A percentile compares a stretch with the other conserved stretches of the same genome.
Conservation (phyloP, 2,888 invertebrate genomes). For the Dasypogon diadema region DNA sequence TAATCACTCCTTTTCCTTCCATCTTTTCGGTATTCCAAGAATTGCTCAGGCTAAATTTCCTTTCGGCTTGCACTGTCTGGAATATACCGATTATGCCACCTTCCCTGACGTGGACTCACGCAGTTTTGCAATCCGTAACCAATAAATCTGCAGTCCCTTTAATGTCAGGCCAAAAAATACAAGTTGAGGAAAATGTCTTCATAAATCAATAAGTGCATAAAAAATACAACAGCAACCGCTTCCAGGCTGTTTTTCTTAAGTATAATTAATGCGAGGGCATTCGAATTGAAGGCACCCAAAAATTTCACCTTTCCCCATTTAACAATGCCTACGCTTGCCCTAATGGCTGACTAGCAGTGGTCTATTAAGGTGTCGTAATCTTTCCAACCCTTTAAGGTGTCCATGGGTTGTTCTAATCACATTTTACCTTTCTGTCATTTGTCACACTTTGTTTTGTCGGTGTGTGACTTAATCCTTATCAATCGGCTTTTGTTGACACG, state of each 20-base stretch:
- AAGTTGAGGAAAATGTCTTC: slow-evolving; percentile 27
- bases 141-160: slow-evolving; percentile 33
- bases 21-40: slow-evolving; percentile 22
- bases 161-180: slow-evolving; percentile 20
- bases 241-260: slow-evolving; percentile 9
- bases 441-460: slow-evolving; percentile 44
- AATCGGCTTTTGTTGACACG: slow-evolving; percentile 39
- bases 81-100: slow-evolving; percentile 6
- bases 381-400: slow-evolving; percentile 15
- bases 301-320: slow-evolving; percentile 25
- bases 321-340: too few species aligned
- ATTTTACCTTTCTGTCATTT: slow-evolving; percentile 45
- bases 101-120: slow-evolving; percentile 31
- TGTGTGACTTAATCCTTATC: slow-evolving; percentile 40
- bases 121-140: slow-evolving; percentile 43
- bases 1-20: slow-evolving; percentile 39
- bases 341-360: neutral
- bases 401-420: slow-evolving; percentile 17
- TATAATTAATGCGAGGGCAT: slow-evolving; percentile 30
- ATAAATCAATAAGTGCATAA: slow-evolving; percentile 44
- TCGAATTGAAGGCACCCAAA: slow-evolving; percentile 4
- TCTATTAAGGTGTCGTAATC: slow-evolving; percentile 5
- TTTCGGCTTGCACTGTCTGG: slow-evolving; percentile 6
- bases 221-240: slow-evolving; percentile 15
- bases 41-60: neutral